Evolutionary conservation across 2,113 vertebrate species (phyloP), one percentile per base, ranked within the genome.

Genomic region (Eupsittula cactorum): DNA sequence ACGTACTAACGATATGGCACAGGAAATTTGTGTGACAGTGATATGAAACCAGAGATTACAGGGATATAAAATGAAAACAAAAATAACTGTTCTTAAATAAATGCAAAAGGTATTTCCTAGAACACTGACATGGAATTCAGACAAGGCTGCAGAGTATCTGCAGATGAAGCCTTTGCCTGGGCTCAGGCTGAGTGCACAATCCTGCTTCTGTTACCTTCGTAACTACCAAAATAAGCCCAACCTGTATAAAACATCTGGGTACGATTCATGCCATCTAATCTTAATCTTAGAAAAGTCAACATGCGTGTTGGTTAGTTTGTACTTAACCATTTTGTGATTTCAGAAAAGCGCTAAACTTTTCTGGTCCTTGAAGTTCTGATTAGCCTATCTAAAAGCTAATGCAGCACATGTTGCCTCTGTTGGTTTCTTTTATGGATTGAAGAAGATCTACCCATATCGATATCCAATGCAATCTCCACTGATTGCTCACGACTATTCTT

Each of bases 1-100:
- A 31, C 0, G 0, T 65, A 35, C 63, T 88, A 42, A 39, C 0
- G 11, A 16, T 39, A 65, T 8, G 41, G 68, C 64, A 37, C 29
- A 37, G 73, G 73, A 86, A 46, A 59, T 74, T 59, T 67, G 29
- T 74, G 73, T 92, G 84, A 39, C 60, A 39, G 14, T n/a, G 46
- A 25, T 24, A 42, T 8, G 55, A 86, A 76, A 49, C 55, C 13
- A 1, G 42, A 92, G 81, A 75, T 91, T 59, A 86, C 16, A 82
- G 55, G 19, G 42, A 35, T 84, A 33, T 33, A 33, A 46, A 81
- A 65, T 29, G 8, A 65, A 73, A 86, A 39, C 13, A 57, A 39
- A 90, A 85, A 49, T 57, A 82, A 67, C 53, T 11, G 11, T 28
- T 79, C 52, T 37, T 82, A 73, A 87, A 63, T 23, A 50, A 82